Evolutionary conservation across 2,888 invertebrate genomes (phyloP).

Genomic region (Lepidochrysops patricia): DNA sequence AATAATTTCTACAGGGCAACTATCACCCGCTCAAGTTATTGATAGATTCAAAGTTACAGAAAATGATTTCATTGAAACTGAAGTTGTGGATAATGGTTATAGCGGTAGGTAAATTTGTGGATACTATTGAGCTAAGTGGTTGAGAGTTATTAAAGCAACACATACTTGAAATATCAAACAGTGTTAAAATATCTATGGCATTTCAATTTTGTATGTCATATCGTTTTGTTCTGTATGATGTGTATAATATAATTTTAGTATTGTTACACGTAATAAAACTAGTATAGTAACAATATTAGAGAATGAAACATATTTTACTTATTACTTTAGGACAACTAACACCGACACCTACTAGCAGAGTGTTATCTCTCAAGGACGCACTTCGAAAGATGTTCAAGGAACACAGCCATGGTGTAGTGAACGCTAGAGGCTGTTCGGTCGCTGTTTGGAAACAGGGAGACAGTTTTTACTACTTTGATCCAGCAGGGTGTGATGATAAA

Average conservation of each 20-base stretch:
- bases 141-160: no score
- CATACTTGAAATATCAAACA: no score
- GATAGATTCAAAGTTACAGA: slow-evolving; percentile 51
- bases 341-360: slow-evolving; percentile 35
- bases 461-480: slow-evolving; percentile 73
- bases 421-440: slow-evolving; percentile 69
- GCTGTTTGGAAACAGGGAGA: slow-evolving; percentile 72
- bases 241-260: no score
- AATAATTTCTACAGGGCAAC: slow-evolving; percentile 29
- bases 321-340: slow-evolving; percentile 41
- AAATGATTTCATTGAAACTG: slow-evolving; percentile 58
- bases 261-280: no score
- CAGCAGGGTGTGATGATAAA: slow-evolving; percentile 72
- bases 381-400: slow-evolving; percentile 45
- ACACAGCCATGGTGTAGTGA: slow-evolving; percentile 66
- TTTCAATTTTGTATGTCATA: no score
- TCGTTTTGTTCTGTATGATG: no score
- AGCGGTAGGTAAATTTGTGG: slow-evolving; percentile 37
- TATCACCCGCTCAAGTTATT: slow-evolving; percentile 56
- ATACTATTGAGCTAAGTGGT: no score
- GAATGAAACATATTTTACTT: slow-evolving; percentile 1
- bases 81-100: slow-evolving; percentile 48
- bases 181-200: no score
- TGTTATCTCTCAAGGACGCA: slow-evolving; percentile 43
- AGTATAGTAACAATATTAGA: no score